Evolutionary conservation across 2,888 invertebrate genomes (phyloP).

Genomic region (Trachelus iudaicus): DNA sequence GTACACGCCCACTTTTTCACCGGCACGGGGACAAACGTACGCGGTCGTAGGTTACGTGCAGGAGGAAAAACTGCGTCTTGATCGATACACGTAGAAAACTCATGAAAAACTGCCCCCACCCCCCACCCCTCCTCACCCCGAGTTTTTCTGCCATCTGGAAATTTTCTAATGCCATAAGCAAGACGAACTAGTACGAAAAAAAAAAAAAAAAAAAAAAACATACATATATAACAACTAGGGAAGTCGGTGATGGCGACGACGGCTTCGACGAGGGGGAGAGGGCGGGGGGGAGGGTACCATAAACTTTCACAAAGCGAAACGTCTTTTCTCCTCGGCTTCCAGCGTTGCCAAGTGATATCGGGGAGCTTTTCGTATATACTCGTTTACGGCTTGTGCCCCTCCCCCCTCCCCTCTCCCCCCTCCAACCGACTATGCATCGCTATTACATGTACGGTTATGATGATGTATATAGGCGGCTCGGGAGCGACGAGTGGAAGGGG

Average conservation of each 20-base stretch:
- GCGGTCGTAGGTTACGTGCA: neutral
- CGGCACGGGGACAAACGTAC: no score
- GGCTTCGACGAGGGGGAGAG: neutral
- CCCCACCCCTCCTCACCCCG: no score
- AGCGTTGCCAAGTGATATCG: neutral
- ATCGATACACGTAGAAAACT: conserved; percentile 19
- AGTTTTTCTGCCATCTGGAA: no score
- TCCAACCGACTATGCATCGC: no score
- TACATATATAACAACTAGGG: no score
- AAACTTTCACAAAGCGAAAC: neutral
- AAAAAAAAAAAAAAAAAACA: conserved; percentile 8
- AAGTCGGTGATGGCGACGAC: no score
- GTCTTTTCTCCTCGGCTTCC: neutral
- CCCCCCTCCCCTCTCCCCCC: neutral
- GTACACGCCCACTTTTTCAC: conserved; percentile 1
- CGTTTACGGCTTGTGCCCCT: neutral
- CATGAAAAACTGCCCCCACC: no score
- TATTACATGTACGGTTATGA: no score
- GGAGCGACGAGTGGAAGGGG: neutral
- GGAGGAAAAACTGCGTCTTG: conserved; percentile 26
- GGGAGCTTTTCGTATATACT: neutral
- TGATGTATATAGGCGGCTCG: no score
- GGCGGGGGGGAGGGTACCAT: neutral
- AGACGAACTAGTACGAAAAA: conserved; percentile 10
- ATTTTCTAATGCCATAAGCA: no score